Evolutionary conservation across 1,140 invertebrate species (phyloP).

Genomic region (Bombus soroeensis): DNA sequence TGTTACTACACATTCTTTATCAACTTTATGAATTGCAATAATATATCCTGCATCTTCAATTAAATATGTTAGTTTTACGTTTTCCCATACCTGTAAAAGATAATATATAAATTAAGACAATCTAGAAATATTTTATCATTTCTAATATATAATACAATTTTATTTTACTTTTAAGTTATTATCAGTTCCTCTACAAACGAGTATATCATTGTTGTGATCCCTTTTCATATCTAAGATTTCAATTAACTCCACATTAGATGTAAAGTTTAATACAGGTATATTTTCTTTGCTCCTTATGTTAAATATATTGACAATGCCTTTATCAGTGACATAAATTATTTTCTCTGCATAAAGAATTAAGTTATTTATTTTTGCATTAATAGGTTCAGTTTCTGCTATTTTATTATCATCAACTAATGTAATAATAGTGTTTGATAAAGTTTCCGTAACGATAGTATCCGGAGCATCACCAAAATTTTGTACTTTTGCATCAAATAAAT

Average conservation of each 20-base stretch:
- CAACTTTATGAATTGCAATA: constrained; percentile 68
- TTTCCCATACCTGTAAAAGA: constrained; percentile 60
- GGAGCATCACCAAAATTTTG: constrained; percentile 60
- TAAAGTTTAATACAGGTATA: constrained; percentile 56
- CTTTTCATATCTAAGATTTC: constrained; percentile 63
- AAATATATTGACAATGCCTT: constrained; percentile 62
- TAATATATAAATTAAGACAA: not conserved
- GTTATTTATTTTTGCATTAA: constrained; percentile 71
- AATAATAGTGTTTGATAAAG: constrained; percentile 69
- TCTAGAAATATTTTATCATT: constrained; percentile 3
- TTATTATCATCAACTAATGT: constrained; percentile 59
- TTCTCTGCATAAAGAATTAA: constrained; percentile 71
- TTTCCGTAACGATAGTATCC: constrained; percentile 73
- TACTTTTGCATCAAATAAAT: constrained; percentile 75
- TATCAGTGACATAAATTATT: constrained; percentile 74
- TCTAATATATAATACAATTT: not conserved
- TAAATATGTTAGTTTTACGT: constrained; percentile 29
- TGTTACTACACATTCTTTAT: constrained; percentile 66
- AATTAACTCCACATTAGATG: constrained; percentile 61
- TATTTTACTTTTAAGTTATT: constrained; percentile 68
- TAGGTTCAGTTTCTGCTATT: constrained; percentile 60
- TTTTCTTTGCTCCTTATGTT: constrained; percentile 60
- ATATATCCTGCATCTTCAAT: constrained; percentile 66
- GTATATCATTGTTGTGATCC: constrained; percentile 17
- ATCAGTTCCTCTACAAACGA: constrained; percentile 69